Evolutionary conservation across 2,888 invertebrate species (phyloP), one percentile per base, ranked within the genome.

Genomic region (Lycocerus yunnanus): DNA sequence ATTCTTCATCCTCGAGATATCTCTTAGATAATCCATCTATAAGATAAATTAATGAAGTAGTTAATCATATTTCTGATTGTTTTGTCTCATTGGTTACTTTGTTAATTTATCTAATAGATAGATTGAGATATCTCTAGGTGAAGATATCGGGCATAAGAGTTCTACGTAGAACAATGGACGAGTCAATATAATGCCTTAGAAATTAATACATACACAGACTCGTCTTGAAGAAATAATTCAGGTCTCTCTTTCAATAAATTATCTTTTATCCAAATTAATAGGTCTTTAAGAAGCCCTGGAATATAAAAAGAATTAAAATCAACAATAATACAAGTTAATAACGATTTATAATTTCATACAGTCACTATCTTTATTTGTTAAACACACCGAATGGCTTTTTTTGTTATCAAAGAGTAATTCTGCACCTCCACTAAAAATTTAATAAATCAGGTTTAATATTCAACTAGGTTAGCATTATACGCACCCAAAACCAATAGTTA

Each of bases 401-500:
- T 93, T 90, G 82, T 95, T 95, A 78, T 93, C 93, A 85, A 97
- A 96, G 1, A 98, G 87, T n/a, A 96, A 86, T 85, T 98, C 97
- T 0, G 97, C 96, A 1, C 98, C 98, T 13, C 98, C 97, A 60
- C 95, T 95, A 82, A 86, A 92, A 83, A 85, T 85, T 20, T 88
- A 74, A 71, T 69, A 20, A 68, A 69, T 71, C 15, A 58, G 20
- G 14, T 59, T 66, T 16, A 68, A 71, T 58, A 78, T 59, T 20
- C 21, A 68, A 74, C 59, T 61, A 69, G 58, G 72, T 13, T 61
- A 65, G 69, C 15, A 59, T 68, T 15, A 71, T 72, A 79, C 72
- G 71, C 81, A 85, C 85, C 84, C 83, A 80, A 85, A 85, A 78
- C 84, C 84, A 14, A 85, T 77, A 68, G 77, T 80, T 61, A 85